Base-by-base conservation (phyloP, 37 sponge, comb jelly and placozoan genomes). In the Cliona cf. orientalis region DNA sequence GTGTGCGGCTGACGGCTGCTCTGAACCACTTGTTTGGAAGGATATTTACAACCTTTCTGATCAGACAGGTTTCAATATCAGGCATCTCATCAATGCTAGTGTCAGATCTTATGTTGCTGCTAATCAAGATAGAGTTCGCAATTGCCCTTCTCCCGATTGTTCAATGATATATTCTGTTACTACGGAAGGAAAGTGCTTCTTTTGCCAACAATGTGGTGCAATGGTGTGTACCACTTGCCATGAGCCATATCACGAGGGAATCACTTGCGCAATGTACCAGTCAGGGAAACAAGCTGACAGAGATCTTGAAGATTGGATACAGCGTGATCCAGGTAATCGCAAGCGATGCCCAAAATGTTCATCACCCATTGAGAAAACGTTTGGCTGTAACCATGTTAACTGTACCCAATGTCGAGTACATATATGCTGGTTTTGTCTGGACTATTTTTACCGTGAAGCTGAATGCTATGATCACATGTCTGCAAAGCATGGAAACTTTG, bases 141-240 rank as follows among this genome's bases (percentile, higher is more conserved):
- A 42, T 28, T 89, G 90, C 44, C 90, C 85, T 4, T 84, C 85
- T 4, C 89, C 89, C 58, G 68, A 83, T 46, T 88, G 89, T 67
- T 40, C 69, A 2, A 83, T 83, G 84, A 43, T 89, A 2, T 89
- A 89, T 42, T 41, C 5, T 14, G 32, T 63, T 1, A 37, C 80
- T 26, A 76, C 83, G 0, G 64, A 59, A 39, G 76, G 85, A 25
- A n/a, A 43, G 35, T 39, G 42, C 5, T 89, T 84, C 44, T 26
- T 79, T 21, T 89, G 90, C 58, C 40, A 34, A 35, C 46, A 56
- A 11, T 89, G 90, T 84, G 60, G 62, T 2, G 71, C 74, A 0
- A 36, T 9, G 0, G 69, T 41, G 34, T 88, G 89, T 59, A 77
- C 83, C 40, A 59, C 21, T 26, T 88, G 89, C 55, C 78, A 88